Percentiles rank a stretch among this genome's conserved stretches.
These are phyloP conservation scores for Pectinophora gossypiella DNA, from an alignment of 1,140 invertebrate species.

Conservation along the genomic window DNA sequence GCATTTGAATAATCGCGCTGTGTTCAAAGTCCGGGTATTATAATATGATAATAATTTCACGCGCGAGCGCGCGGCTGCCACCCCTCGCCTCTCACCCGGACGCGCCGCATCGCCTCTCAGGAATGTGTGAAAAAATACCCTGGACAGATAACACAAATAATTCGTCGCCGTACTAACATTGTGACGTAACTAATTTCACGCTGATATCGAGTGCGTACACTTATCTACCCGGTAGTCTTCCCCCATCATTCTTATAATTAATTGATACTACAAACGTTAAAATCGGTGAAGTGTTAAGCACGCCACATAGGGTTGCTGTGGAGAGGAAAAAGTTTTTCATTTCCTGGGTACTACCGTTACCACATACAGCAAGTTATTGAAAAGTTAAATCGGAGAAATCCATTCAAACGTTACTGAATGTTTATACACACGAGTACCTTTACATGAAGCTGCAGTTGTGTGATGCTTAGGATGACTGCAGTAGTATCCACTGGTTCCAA, in stretches of 20 bases:
- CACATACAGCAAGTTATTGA: too few species aligned
- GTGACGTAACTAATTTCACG: slow-evolving; percentile 34
- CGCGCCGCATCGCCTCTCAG: slow-evolving; percentile 37
- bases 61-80: slow-evolving; percentile 46
- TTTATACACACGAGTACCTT: too few species aligned
- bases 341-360: too few species aligned
- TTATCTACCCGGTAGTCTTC: slow-evolving; percentile 18
- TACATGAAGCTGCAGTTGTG: too few species aligned
- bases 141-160: slow-evolving; percentile 33
- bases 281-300: slow-evolving; percentile 49
- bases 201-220: slow-evolving; percentile 31
- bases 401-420: too few species aligned
- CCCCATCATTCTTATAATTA: slow-evolving; percentile 47
- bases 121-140: slow-evolving; percentile 63
- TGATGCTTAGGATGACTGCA: too few species aligned
- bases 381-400: too few species aligned
- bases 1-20: slow-evolving; percentile 68
- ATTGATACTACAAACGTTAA: slow-evolving; percentile 61
- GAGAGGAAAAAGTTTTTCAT: slow-evolving; percentile 11
- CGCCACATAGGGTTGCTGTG: slow-evolving; percentile 25
- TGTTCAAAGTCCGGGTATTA: slow-evolving; percentile 61
- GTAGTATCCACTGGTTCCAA: too few species aligned
- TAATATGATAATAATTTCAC: slow-evolving; percentile 75
- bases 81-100: slow-evolving; percentile 21
- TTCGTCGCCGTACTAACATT: neutral